Evolutionary conservation across 2,888 invertebrate species (phyloP), one percentile per base, ranked within the genome.

Genomic region (Nephrotoma flavescens): DNA sequence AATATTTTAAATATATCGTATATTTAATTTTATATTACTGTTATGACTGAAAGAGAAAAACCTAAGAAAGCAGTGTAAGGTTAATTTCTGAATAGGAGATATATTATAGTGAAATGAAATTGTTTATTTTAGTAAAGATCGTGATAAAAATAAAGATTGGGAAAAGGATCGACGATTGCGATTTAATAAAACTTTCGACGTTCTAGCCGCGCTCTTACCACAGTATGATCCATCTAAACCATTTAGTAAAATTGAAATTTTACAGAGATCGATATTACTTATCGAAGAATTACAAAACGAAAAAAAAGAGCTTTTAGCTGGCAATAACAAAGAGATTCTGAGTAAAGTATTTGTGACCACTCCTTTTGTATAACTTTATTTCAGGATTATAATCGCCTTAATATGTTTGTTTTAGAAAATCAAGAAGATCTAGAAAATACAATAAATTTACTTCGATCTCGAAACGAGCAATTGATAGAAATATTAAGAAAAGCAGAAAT

Each of bases 81-180:
- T 84, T 47, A 47, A 12, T 2, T n/a, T 47, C n/a, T 47, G 47
- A 47, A 12, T 47, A 47, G 11, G 11, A 47, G 11, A 12, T 84
- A 6, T 6, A 42, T 84, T 83, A 12, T 42, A 42, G 15, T 84
- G 41, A 83, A 83, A 83, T 83, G 6, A 41, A 83, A 41, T 41
- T 83, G 7, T 84, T n/a, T 84, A 84, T 84, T 84, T 41, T 42
- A 84, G 84, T 84, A 84, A 84, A 84, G 41, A 42, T 42, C 84
- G 84, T 41, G 89, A 89, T 45, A 89, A 89, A 87, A 89, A 89
- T 88, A 93, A 92, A 90, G 92, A 92, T 91, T 94, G 94, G 94
- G 94, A 94, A 91, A 92, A 93, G 90, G 93, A 93, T 89, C 91
- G 94, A 89, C 91, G 94, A 89, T 92, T 93, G 88, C 92, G 94